Evolutionary conservation across 2,888 invertebrate genomes (phyloP), one percentile per base, ranked within the genome.

Genomic region (Anorthoa munda): DNA sequence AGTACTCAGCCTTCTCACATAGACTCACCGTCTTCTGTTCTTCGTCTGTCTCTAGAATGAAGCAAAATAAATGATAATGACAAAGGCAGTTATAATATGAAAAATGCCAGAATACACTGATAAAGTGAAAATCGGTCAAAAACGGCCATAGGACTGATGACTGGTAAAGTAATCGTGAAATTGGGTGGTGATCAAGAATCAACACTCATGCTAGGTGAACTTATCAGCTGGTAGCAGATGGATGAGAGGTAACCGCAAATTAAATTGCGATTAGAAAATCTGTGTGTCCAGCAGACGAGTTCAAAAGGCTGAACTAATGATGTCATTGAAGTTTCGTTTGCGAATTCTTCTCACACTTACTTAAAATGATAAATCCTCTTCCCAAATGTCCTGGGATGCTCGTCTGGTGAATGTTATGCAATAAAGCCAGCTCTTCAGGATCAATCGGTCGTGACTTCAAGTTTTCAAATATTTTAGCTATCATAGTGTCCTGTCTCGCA

Each of bases 321-420:
- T 18, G 31, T 31, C 18, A 31, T 31, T 39, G 13, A 13, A 59
- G 12, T n/a, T 59, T 59, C 13, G n/a, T 39, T 39, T n/a, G 5
- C 2, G 5, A 5, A 21, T 51, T 17, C 15, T 51, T 51, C 26
- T 58, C 45, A 15, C 0, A 31, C 72, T 74, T 83, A 95, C 95
- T 89, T 17, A 95, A 83, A 63, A 95, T 88, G 46, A 82, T 83
- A 60, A 89, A 95, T 65, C 95, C 95, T 86, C 94, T 91, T 12
- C 93, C 93, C 46, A 95, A 86, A 87, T 95, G 94, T 3, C 94
- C 95, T 13, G 90, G 73, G 9, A 92, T 91, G 53, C 81, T 91
- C 0, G 72, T 80, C 56, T 87, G 79, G 53, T 95, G 94, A 46
- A 95, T 92, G 51, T 95, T 94, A 61, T 93, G 93, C 1, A 94